Evolutionary conservation across 2,888 invertebrate species (phyloP).

Genomic region (Alcis repandata): DNA sequence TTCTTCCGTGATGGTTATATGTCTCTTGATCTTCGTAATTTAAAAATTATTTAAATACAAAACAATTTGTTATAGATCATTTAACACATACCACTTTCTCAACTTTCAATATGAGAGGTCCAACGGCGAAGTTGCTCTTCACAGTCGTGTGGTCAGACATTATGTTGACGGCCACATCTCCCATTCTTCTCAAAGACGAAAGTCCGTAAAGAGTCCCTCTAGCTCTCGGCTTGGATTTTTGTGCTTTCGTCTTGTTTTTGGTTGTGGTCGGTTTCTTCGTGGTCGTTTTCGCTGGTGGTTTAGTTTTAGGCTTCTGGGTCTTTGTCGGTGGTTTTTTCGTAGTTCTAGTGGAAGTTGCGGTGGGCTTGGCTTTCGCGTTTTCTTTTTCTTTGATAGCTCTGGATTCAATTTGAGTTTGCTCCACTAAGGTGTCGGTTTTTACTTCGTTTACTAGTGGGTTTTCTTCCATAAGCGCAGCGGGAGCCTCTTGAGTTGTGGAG

Average conservation of each 20-base stretch:
- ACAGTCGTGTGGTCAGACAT: constrained; percentile 93
- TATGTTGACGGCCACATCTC: constrained; percentile 93
- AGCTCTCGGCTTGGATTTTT: constrained; percentile 88
- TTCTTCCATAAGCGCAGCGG: constrained; percentile 62
- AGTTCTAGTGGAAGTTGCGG: constrained; percentile 56
- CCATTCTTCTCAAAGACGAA: constrained; percentile 91
- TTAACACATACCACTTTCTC: constrained; percentile 88
- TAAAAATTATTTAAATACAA: constrained; percentile 19
- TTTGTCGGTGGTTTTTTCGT: constrained; percentile 61
- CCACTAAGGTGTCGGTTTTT: constrained; percentile 51
- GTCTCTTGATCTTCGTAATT: constrained; percentile 4
- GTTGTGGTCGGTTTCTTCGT: constrained; percentile 68
- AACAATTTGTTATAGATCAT: constrained; percentile 34
- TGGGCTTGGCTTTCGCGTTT: constrained; percentile 73
- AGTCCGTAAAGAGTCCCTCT: constrained; percentile 93
- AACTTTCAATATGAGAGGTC: constrained; percentile 92
- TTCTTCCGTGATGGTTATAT: constrained; percentile 27
- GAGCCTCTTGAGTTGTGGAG: constrained; percentile 56
- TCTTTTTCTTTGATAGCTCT: constrained; percentile 73
- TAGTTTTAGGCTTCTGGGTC: constrained; percentile 67
- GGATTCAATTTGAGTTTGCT: constrained; percentile 56
- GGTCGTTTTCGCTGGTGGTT: constrained; percentile 72
- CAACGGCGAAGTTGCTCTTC: constrained; percentile 93
- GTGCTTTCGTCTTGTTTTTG: constrained; percentile 76
- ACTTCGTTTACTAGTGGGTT: constrained; percentile 56